Evolutionary conservation across 2,113 vertebrate species (phyloP).

Genomic region (Talpa occidentalis): DNA sequence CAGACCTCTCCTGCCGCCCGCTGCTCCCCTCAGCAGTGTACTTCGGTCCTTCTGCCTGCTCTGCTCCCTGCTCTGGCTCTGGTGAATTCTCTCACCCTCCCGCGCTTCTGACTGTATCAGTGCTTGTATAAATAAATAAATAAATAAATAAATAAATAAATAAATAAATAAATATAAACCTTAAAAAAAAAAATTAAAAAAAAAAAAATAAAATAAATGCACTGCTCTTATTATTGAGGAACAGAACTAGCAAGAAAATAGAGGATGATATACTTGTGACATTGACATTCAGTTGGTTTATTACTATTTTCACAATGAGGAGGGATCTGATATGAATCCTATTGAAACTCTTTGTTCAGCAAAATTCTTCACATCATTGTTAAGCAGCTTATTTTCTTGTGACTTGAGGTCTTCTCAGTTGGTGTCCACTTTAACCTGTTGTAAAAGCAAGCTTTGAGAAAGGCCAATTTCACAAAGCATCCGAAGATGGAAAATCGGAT

Average conservation of each 20-base stretch:
- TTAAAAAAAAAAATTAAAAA: no score
- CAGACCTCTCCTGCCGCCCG: no score
- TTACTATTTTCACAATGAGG: neutral
- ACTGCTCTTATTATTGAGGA: neutral
- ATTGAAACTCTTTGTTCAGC: neutral
- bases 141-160: no score
- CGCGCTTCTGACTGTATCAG: no score
- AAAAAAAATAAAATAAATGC: no score
- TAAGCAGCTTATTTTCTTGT: neutral
- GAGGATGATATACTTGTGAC: neutral
- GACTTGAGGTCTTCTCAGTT: neutral
- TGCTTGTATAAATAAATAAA: no score
- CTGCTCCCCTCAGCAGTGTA: no score
- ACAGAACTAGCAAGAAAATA: neutral
- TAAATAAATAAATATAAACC: no score
- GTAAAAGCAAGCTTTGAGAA: conserved; percentile 17
- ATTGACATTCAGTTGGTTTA: neutral
- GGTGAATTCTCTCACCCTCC: no score
- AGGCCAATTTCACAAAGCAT: neutral
- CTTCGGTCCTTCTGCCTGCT: no score
- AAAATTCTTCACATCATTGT: neutral
- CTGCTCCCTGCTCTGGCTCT: no score
- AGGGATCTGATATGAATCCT: neutral
- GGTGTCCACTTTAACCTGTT: neutral
- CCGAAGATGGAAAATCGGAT: neutral